Conservation (phyloP, 2,888 invertebrate genomes). For the Dasypogon diadema region DNA sequence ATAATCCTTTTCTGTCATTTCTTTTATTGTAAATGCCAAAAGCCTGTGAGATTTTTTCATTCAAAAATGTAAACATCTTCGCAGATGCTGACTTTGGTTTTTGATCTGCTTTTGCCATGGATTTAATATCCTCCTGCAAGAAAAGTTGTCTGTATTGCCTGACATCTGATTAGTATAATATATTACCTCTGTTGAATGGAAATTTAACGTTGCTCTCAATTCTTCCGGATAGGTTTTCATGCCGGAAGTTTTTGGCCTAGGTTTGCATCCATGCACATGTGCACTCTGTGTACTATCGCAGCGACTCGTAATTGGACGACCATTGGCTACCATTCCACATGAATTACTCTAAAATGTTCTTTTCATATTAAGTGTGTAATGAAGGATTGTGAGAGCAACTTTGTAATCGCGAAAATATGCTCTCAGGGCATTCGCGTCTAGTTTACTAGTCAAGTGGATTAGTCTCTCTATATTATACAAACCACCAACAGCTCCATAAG, state of each 20-base stretch:
- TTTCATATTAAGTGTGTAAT: no score
- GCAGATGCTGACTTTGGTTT: constrained; percentile 46
- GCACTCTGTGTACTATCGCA: not conserved
- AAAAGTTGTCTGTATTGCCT: no score
- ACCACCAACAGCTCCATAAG: constrained; percentile 73
- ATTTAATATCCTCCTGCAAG: not conserved
- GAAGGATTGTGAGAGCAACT: no score
- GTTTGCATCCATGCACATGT: not conserved
- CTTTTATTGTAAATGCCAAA: constrained; percentile 29
- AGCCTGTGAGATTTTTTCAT: constrained; percentile 46
- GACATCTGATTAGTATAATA: no score
- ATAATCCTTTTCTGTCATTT: not conserved
- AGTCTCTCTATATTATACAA: constrained; percentile 73
- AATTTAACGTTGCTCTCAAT: not conserved
- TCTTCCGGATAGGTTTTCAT: not conserved
- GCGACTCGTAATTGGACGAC: not conserved
- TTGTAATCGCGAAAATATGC: not conserved
- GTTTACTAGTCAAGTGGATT: constrained; percentile 49
- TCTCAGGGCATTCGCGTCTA: not conserved
- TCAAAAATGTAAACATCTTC: constrained; percentile 46
- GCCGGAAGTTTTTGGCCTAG: not conserved
- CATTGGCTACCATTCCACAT: not conserved
- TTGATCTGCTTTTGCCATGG: not conserved
- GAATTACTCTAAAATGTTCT: not conserved
- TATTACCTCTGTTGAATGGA: not conserved